phyloP scores from a whole-genome alignment of 1,140 invertebrate species.

The Pomphorhynchus laevis region DNA sequence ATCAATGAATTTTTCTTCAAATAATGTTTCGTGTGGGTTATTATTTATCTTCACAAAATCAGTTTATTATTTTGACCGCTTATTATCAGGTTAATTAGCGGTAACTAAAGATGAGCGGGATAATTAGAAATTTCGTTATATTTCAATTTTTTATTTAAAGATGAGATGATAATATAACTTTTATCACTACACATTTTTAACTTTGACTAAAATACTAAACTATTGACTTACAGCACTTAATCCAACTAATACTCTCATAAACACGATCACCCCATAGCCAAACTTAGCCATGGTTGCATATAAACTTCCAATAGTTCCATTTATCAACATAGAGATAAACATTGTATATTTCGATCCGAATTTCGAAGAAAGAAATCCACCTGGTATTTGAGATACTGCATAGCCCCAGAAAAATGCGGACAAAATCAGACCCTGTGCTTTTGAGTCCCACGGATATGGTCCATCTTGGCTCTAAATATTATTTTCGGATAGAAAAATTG shows the following conservation, averaged over 20 bases:
- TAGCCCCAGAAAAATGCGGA: slow-evolving; percentile 21
- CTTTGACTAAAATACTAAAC: not conserved
- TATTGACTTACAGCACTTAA: not conserved
- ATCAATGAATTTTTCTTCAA: too few relatives aligned
- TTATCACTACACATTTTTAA: too few relatives aligned
- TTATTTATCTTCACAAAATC: too few relatives aligned
- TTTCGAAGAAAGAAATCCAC: slow-evolving; percentile 17
- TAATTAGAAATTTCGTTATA: too few relatives aligned
- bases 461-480: too few relatives aligned
- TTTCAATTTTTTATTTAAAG: too few relatives aligned
- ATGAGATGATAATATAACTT: too few relatives aligned
- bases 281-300: not conserved
- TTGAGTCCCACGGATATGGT: slow-evolving; percentile 17
- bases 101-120: too few relatives aligned
- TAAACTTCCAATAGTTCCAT: not conserved
- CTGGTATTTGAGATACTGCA: slow-evolving; percentile 18
- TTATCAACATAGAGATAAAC: not conserved
- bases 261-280: not conserved
- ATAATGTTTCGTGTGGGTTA: too few relatives aligned
- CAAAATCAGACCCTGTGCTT: slow-evolving; percentile 16
- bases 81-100: too few relatives aligned
- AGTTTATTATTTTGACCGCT: too few relatives aligned
- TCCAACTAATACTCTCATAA: not conserved
- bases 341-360: slow-evolving; percentile 12
- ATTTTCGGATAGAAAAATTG: too few relatives aligned